Evolutionary conservation across 2,113 vertebrate species (phyloP), one percentile per base, ranked within the genome.

Genomic region (Leucoraja erinaceus): DNA sequence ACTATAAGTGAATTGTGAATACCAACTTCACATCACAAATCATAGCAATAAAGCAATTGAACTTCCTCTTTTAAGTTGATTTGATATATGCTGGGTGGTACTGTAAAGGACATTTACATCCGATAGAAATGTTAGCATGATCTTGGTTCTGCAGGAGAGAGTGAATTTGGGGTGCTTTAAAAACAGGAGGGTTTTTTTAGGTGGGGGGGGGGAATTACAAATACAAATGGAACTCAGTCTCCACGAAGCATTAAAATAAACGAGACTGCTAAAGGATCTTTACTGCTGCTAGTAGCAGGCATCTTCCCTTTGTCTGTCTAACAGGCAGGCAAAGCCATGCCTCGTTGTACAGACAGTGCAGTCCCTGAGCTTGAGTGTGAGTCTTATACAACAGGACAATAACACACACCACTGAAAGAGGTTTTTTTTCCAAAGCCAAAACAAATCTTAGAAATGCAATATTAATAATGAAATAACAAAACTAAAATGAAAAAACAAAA

Each of bases 21-120:
- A 94, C 95, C 92, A 94, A 95, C 95, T 95, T 95, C 95, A 95
- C 95, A 96, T 95, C 95, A 94, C 94, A 95, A 95, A 95, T 95
- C 95, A 94, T 94, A 54, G 95, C 92, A 95, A 96, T 95, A 95
- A 94, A 93, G 11, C 93, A 94, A 95, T 95, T 95, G 94, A 96
- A 95, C 94, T 94, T 94, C 94, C 95, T 78, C 84, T 94, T 95
- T 93, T 94, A 94, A 93, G 94, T 95, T 95, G 95, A 93, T 94
- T 95, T 95, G 95, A 94, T 94, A 93, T 81, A 94, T 94, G 92
- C 11, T 94, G 95, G 95, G 95, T 94, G 94, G 94, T 94, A 95
- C 94, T 90, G 88, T 94, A 96, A 94, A 94, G 90, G 94, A 95
- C 93, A 94, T 94, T 95, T 93, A 9, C 93, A 8, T 93, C 93